Conservation (phyloP, 2,113 vertebrate genomes). For the Cyanistes caeruleus region DNA sequence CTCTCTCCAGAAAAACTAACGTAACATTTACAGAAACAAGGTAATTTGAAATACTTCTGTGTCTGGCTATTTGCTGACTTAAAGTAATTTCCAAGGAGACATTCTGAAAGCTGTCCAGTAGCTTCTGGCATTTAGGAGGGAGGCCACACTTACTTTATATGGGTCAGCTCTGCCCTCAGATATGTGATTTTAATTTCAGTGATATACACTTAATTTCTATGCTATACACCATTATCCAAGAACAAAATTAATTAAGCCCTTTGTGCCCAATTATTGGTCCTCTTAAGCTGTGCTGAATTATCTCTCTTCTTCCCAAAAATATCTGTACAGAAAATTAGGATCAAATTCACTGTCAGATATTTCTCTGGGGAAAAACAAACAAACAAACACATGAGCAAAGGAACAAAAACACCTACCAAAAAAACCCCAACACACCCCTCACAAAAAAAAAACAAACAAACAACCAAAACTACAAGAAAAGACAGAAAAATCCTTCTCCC, state of each 20-base stretch:
- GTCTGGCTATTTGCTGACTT: conserved; percentile 27
- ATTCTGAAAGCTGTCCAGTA: neutral
- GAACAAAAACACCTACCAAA: neutral
- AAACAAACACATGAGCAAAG: neutral
- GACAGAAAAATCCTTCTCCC: neutral
- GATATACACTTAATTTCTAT: neutral
- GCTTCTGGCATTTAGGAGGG: neutral
- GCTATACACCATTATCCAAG: neutral
- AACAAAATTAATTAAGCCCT: conserved; percentile 10
- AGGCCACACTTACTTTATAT: neutral
- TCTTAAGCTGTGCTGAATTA: neutral
- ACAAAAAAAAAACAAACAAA: too few species aligned
- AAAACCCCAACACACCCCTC: neutral
- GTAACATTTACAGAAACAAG: neutral
- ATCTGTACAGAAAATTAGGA: neutral
- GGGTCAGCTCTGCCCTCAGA: neutral
- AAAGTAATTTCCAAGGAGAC: neutral
- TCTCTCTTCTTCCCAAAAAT: neutral
- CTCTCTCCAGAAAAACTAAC: neutral
- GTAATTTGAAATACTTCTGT: neutral
- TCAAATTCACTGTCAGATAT: neutral
- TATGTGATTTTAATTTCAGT: neutral
- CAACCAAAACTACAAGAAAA: neutral
- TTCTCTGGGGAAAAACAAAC: neutral
- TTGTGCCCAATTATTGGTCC: neutral